Conservation (phyloP, 1,140 invertebrate species). For the Gryllus bimaculatus region DNA sequence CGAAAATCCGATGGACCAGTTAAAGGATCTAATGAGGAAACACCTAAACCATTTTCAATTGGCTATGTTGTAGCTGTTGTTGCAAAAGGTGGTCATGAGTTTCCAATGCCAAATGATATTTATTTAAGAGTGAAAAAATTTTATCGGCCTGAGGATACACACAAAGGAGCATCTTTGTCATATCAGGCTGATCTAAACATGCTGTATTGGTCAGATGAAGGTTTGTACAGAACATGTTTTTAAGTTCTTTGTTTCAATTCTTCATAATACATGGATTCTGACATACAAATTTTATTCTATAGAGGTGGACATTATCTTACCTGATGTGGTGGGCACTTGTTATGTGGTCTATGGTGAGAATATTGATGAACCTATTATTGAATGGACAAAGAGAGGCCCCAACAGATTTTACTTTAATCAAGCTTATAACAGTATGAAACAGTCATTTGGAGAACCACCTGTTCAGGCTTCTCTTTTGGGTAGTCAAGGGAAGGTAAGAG, state of each 20-base stretch:
- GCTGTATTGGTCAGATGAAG: slow-evolving; percentile 68
- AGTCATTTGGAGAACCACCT: slow-evolving; percentile 53
- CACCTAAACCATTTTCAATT: slow-evolving; percentile 66
- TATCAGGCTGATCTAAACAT: slow-evolving; percentile 61
- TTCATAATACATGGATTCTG: no score
- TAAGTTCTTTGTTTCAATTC: background rate
- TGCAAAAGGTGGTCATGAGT: slow-evolving; percentile 38
- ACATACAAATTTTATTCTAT: slow-evolving; percentile 22
- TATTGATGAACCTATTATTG: slow-evolving; percentile 39
- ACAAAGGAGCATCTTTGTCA: slow-evolving; percentile 37
- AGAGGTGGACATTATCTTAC: slow-evolving; percentile 45
- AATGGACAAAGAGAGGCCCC: slow-evolving; percentile 54
- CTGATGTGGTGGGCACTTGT: slow-evolving; percentile 50
- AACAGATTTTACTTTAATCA: slow-evolving; percentile 69
- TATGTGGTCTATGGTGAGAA: slow-evolving; percentile 48
- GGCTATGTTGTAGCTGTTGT: slow-evolving; percentile 53
- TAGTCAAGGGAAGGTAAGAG: slow-evolving; percentile 44
- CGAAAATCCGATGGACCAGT: slow-evolving; percentile 57
- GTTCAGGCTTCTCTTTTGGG: slow-evolving; percentile 46
- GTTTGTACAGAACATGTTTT: slow-evolving; percentile 28
- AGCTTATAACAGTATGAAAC: slow-evolving; percentile 50
- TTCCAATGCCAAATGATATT: slow-evolving; percentile 47
- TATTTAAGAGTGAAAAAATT: slow-evolving; percentile 58
- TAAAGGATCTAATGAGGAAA: slow-evolving; percentile 63
- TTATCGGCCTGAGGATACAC: slow-evolving; percentile 70